These are phyloP conservation scores for Drosophila azteca DNA, from an alignment of 1,140 invertebrate genomes.

Conservation along the genomic window DNA sequence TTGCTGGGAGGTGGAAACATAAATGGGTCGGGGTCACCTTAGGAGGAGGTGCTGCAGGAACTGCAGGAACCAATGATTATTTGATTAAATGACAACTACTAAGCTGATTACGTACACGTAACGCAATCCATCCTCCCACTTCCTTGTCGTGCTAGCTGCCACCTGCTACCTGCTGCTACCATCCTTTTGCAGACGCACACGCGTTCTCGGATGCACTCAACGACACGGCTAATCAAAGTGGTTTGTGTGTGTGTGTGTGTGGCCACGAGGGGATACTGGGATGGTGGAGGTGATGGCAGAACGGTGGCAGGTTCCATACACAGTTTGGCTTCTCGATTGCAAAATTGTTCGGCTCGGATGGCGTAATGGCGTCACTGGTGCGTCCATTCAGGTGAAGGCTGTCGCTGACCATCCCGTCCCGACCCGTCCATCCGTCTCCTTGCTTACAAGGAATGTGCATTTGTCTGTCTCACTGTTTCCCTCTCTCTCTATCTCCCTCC, in stretches of 20 bases:
- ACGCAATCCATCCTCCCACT: constrained; percentile 32
- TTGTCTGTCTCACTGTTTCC: not conserved
- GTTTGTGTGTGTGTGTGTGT: not conserved
- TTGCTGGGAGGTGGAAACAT: not conserved
- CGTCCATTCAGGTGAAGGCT: constrained; percentile 53
- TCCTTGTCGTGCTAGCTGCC: not conserved
- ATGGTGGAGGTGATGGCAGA: too few relatives aligned
- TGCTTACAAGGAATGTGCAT: constrained; percentile 11
- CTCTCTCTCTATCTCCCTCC: not conserved
- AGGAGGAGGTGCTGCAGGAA: constrained; percentile 8
- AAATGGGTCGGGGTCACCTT: not conserved
- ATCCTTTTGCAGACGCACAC: not conserved
- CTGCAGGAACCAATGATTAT: constrained; percentile 49
- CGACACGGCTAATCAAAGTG: constrained; percentile 41
- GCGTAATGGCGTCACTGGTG: constrained; percentile 49
- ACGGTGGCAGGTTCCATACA: too few relatives aligned
- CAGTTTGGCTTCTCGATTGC: constrained; percentile 21
- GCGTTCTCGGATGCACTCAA: constrained; percentile 37
- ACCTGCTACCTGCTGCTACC: not conserved
- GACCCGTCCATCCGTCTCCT: not conserved
- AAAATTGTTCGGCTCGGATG: constrained; percentile 47
- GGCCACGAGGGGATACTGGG: too few relatives aligned
- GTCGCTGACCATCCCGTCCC: not conserved
- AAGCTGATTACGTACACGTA: constrained; percentile 66
- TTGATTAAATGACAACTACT: constrained; percentile 61